A percentile compares a stretch with the other conserved stretches of the same genome.
phyloP scores from a whole-genome alignment of 2,113 vertebrate genomes.

The Tringa solitaria region DNA sequence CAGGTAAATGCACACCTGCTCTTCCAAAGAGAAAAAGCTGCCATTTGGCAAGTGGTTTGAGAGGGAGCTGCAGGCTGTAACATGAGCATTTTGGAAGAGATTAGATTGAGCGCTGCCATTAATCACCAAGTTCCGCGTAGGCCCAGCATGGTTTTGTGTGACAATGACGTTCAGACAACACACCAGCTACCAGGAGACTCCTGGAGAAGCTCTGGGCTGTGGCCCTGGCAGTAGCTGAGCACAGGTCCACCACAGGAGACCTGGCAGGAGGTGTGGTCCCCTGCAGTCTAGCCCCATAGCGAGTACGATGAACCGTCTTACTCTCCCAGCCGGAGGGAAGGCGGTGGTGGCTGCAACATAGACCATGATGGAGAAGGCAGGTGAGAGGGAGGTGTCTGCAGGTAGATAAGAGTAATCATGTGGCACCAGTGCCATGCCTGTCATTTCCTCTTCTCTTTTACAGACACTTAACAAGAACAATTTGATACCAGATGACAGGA shows the following conservation, averaged over 20 bases:
- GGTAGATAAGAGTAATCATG: background rate
- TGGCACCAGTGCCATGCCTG: background rate
- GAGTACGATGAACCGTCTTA: background rate
- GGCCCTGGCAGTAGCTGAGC: background rate
- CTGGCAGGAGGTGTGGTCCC: slow-evolving; percentile 14
- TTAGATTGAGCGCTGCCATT: background rate
- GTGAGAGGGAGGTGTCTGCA: slow-evolving; percentile 47
- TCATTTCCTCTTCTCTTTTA: slow-evolving; percentile 41
- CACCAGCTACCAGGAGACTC: background rate
- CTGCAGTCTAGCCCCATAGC: background rate
- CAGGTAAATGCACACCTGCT: slow-evolving; percentile 73
- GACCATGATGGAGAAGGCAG: slow-evolving; percentile 5
- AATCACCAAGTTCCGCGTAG: background rate
- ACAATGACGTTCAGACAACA: background rate
- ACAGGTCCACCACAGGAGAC: background rate
- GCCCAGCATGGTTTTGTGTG: slow-evolving; percentile 58
- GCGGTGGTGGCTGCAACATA: background rate
- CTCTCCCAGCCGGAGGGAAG: slow-evolving; percentile 51
- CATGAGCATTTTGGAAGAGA: background rate
- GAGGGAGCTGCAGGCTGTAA: slow-evolving; percentile 22
- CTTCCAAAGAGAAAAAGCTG: slow-evolving; percentile 55
- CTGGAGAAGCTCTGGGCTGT: background rate
- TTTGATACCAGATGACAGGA: slow-evolving; percentile 92
- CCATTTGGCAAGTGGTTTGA: slow-evolving; percentile 4
- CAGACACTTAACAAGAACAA: slow-evolving; percentile 99